Percentiles rank a stretch among this genome's conserved stretches.
Conservation (phyloP, 1,140 invertebrate genomes). For the Drosophila mayri region DNA sequence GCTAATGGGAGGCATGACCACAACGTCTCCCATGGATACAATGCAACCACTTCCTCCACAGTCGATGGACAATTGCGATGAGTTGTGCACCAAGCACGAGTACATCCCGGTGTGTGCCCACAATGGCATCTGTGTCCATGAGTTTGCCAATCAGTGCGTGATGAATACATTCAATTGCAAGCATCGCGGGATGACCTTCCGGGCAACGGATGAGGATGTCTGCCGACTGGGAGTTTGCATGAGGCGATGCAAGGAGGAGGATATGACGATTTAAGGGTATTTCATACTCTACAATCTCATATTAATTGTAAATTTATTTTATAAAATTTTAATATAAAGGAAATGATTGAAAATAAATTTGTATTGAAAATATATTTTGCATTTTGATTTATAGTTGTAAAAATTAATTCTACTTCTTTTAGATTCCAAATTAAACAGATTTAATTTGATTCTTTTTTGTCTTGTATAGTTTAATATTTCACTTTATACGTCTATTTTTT, state of each 20-base stretch:
- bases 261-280: constrained; percentile 34
- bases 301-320: neutral
- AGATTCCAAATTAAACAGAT: neutral
- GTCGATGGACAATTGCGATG: constrained; percentile 54
- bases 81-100: constrained; percentile 74
- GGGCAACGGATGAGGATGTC: constrained; percentile 58
- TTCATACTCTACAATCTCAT: too few species aligned
- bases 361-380: neutral
- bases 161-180: constrained; percentile 75
- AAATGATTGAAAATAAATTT: neutral
- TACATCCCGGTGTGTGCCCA: constrained; percentile 66
- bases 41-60: neutral
- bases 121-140: constrained; percentile 71
- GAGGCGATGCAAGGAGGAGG: constrained; percentile 58
- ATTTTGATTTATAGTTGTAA: neutral
- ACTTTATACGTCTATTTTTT: too few species aligned
- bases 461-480: too few species aligned
- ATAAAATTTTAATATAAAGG: neutral
- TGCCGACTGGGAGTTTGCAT: constrained; percentile 51
- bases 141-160: constrained; percentile 77
- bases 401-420: neutral
- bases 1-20: constrained; percentile 33
- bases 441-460: too few species aligned
- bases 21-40: constrained; percentile 9
- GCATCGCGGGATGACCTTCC: constrained; percentile 62